Evolutionary conservation across 1,140 invertebrate species (phyloP).

Genomic region (Solenopsis fugax): DNA sequence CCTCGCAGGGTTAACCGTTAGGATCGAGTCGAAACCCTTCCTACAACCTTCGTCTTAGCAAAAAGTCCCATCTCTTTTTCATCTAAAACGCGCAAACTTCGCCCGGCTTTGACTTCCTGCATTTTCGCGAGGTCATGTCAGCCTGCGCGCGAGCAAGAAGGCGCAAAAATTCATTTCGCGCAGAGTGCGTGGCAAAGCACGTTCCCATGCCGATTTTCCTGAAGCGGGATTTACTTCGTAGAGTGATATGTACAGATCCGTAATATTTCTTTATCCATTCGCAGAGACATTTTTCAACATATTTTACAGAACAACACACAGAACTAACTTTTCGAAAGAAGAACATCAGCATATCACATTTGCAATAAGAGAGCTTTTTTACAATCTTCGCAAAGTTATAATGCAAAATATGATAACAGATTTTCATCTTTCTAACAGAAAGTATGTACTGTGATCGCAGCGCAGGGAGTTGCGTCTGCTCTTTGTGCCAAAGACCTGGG

Average conservation of each 20-base stretch:
- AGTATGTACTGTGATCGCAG: no score
- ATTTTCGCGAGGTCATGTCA: not conserved
- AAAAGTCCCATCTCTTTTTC: slow-evolving; percentile 35
- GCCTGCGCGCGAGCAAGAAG: not conserved
- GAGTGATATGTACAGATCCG: slow-evolving; percentile 16
- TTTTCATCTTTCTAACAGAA: not conserved
- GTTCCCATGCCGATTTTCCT: slow-evolving; percentile 34
- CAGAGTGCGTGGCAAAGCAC: slow-evolving; percentile 7
- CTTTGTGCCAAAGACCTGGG: no score
- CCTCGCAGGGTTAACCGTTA: slow-evolving; percentile 17
- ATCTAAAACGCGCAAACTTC: slow-evolving; percentile 37
- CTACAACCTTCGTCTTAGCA: not conserved
- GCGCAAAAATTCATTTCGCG: slow-evolving; percentile 45
- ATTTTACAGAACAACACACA: not conserved
- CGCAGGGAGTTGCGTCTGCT: no score
- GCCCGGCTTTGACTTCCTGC: slow-evolving; percentile 45
- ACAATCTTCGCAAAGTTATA: not conserved
- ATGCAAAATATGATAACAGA: not conserved
- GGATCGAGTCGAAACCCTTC: not conserved
- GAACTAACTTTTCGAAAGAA: slow-evolving; percentile 10
- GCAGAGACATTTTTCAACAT: slow-evolving; percentile 9
- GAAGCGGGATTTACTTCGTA: slow-evolving; percentile 20
- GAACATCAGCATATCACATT: not conserved
- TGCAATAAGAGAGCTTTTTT: not conserved
- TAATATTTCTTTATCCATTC: slow-evolving; percentile 47